Evolutionary conservation across 1,140 invertebrate species (phyloP).

Genomic region (Drosophila melanogaster): Release_6_plus_ISO1_MT NT_033777.3:21603001-21603500

Average conservation of each 20-base stretch:
- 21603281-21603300: conserved; percentile 14
- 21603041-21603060: conserved; percentile 13
- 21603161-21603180: not conserved
- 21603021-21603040: not conserved
- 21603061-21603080: conserved; percentile 52
- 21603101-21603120: conserved; percentile 20
- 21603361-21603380: conserved; percentile 71
- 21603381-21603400: conserved; percentile 29
- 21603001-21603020: conserved; percentile 9
- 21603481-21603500: conserved; percentile 55
- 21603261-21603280: conserved; percentile 17
- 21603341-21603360: conserved; percentile 70
- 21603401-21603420: conserved; percentile 22
- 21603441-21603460: conserved; percentile 34
- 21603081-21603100: conserved; percentile 38
- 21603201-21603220: conserved; percentile 2
- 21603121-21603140: conserved; percentile 24
- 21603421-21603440: conserved; percentile 38
- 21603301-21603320: conserved; percentile 4
- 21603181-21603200: not conserved
- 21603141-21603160: conserved; percentile 2
- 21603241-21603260: conserved; percentile 15
- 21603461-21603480: conserved; percentile 49
- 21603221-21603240: conserved; percentile 16
- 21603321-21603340: conserved; percentile 14